phyloP scores from a whole-genome alignment of 2,797 vertebrate genomes.

The Halcyon smyrnensis region DNA sequence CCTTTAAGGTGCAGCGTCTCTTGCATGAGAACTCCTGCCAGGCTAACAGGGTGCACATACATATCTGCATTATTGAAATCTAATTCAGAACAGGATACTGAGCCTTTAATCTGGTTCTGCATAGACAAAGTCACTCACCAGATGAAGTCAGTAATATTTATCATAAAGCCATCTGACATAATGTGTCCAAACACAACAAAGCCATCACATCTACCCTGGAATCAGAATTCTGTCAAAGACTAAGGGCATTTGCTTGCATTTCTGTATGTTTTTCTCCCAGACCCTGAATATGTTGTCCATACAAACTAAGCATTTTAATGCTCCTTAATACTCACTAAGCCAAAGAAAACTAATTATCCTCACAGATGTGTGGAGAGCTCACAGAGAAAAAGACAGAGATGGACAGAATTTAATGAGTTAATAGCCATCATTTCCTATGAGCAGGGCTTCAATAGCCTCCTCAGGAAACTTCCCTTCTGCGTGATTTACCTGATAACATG shows the following conservation, averaged over 20 bases:
- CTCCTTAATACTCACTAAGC: neutral
- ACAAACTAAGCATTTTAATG: neutral
- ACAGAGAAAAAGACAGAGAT: neutral
- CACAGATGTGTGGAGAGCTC: neutral
- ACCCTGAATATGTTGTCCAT: neutral
- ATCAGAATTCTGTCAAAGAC: neutral
- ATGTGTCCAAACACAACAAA: neutral
- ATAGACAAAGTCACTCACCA: neutral
- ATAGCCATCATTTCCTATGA: neutral
- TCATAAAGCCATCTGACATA: neutral
- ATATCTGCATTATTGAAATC: neutral
- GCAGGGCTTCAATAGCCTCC: conserved; percentile 11
- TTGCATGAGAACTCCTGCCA: neutral
- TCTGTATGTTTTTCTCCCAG: neutral
- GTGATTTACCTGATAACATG: conserved; percentile 27
- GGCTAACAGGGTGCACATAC: neutral
- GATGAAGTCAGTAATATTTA: neutral
- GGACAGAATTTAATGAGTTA: conserved; percentile 11
- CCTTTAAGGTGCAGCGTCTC: neutral
- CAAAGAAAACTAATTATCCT: conserved; percentile 17
- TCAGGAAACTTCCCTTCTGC: conserved; percentile 45
- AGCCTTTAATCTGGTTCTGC: conserved; percentile 22
- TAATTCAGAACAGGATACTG: conserved; percentile 19
- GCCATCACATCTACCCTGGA: neutral
- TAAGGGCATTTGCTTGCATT: neutral